Base-by-base conservation (phyloP, 2,797 vertebrate species). In the Philypnodon macrostomus region DNA sequence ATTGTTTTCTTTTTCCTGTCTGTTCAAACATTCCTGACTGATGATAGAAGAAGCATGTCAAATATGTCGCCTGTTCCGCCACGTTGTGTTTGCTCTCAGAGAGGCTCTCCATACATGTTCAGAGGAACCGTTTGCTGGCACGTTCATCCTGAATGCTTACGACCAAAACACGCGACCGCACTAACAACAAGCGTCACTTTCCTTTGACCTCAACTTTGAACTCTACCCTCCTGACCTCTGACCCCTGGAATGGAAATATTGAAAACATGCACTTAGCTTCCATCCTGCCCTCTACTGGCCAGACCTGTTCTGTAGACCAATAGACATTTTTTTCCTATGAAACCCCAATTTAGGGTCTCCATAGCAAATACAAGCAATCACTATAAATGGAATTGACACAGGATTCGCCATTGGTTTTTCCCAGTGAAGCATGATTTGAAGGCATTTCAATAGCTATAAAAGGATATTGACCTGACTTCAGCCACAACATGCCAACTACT, bases 1-100 rank as follows among this genome's bases (percentile, higher is more conserved):
- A 63, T 16, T 12, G 30, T 49, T 45, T 68, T 51, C 73, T 46
- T 40, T 46, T 46, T 65, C 30, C 21, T 59, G 49, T 44, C 38
- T 58, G 1, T 30, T 69, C 35, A 49, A 64, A 60, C 60, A 84
- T 67, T 77, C 68, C 75, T 48, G 32, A 32, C 33, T 12, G 69
- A 48, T 59, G 58, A 74, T 36, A 41, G 38, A 38, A 36, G 36
- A 4, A 6, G 49, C 5, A 3, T 35, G 62, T 64, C 39, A 59
- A 34, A 65, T 31, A 2, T 29, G 40, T 61, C 29, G 38, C 53
- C 63, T 65, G 52, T 41, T 50, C 41, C 10, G n/a, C 15, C 4
- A n/a, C n/a, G 26, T 12, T 30, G 19, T 67, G 62, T 70, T 73
- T 55, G 47, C 58, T 63, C 59, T 62, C 46, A 37, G 64, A 75